These are phyloP conservation scores for Danionella dracula DNA, from an alignment of 2,797 vertebrate genomes.

Conservation along the genomic window DNA sequence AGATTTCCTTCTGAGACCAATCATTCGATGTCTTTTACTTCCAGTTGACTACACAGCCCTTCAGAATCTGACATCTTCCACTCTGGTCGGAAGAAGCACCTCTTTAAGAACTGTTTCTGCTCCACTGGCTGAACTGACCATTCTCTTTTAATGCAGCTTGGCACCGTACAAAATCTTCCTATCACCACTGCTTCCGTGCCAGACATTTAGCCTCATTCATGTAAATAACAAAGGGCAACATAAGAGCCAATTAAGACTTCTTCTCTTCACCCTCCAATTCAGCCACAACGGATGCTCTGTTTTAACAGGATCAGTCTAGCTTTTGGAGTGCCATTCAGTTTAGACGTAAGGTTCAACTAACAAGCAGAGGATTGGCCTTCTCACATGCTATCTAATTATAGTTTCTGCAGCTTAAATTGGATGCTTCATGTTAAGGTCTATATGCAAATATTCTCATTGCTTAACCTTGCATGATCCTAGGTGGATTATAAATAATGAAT, in stretches of 20 bases:
- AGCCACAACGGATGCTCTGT: not conserved
- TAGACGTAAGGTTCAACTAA: not conserved
- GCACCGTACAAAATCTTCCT: not conserved
- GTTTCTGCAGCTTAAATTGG: not conserved
- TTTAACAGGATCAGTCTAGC: not conserved
- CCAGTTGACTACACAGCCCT: not conserved
- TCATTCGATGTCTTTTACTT: not conserved
- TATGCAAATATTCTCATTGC: too few relatives aligned
- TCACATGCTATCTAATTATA: not conserved
- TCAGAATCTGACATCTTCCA: not conserved
- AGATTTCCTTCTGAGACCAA: not conserved
- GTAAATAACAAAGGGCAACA: not conserved
- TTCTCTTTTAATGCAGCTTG: conserved; percentile 1
- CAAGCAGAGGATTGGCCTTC: not conserved
- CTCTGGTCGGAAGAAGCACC: not conserved
- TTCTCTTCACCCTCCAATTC: not conserved
- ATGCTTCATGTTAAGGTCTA: too few relatives aligned
- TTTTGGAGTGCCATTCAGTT: not conserved
- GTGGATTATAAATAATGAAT: too few relatives aligned
- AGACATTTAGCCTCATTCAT: not conserved
- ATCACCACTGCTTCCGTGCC: not conserved
- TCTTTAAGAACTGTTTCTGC: conserved; percentile 8
- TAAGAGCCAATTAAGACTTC: not conserved
- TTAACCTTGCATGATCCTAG: too few relatives aligned
- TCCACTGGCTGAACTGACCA: not conserved